Conservation (phyloP, 1,140 invertebrate genomes). For the Caenorhabditis inopinata region DNA sequence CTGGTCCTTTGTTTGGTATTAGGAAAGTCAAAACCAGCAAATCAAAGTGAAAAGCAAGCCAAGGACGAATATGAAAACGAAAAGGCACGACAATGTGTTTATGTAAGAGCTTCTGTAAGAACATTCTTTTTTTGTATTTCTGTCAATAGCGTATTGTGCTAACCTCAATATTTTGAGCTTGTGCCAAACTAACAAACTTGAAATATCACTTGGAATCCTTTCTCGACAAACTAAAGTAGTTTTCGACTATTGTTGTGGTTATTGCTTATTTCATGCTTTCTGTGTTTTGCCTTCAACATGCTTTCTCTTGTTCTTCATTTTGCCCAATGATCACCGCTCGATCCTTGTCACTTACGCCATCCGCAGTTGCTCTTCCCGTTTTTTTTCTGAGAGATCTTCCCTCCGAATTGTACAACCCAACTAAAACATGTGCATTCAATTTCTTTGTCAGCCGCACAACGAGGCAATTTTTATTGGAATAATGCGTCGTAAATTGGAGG, state of each 20-base stretch:
- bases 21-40: too few species aligned
- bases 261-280: background rate
- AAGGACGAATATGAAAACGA: too few species aligned
- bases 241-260: background rate
- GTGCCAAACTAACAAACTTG: too few species aligned
- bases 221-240: too few species aligned
- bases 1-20: too few species aligned
- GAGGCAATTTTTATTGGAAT: constrained; percentile 29
- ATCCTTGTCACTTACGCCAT: constrained; percentile 18
- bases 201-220: too few species aligned
- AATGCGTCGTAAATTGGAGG: background rate
- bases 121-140: too few species aligned
- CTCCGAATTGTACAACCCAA: background rate
- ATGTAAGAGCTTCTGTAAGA: too few species aligned
- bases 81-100: too few species aligned
- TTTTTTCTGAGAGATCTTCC: constrained; percentile 19
- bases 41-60: too few species aligned
- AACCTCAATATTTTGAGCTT: too few species aligned
- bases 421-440: constrained; percentile 34
- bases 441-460: constrained; percentile 30
- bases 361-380: background rate
- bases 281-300: background rate
- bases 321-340: background rate
- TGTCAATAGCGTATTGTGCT: too few species aligned
- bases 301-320: background rate